Evolutionary conservation across 1,140 invertebrate genomes (phyloP), one percentile per base, ranked within the genome.

Genomic region (Drosophila ironensis): DNA sequence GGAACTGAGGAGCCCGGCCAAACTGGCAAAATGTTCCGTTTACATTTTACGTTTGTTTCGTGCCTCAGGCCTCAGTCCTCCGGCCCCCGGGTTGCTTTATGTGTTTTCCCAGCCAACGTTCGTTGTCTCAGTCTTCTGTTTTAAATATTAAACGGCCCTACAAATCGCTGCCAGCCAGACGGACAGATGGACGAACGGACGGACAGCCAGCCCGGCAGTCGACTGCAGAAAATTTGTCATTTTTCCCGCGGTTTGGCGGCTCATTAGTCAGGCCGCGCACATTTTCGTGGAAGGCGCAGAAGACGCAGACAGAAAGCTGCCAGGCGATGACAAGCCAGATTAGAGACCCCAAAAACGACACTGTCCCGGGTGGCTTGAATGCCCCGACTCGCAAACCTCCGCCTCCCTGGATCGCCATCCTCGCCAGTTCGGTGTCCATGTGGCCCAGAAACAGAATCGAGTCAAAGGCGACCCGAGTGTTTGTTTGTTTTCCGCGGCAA

Each of bases 221-320:
- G 38, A 63, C 56, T 64, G 42, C 60, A 64, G 46, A 86, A 86
- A 84, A 84, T 84, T 84, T 84, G 80, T 84, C 80, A 84, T 84
- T 84, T 84, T 84, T 84, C 78, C 78, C 80, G 78, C 80, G 75
- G 80, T 80, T 86, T 78, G 73, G 69, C 69, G 78, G 80, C 80
- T 84, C 80, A 84, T 84, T 84, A 84, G 80, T 84, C 78, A 82
- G 77, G 57, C 61, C 50, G 75, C 67, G 74, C 80, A 84, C 74
- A 86, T 84, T 84, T 86, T 86, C 78, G 78, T 84, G 78, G 78
- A 86, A 80, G 71, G 44, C 28, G 46, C 44, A 41, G 50, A 45
- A n/a, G 51, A 38, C 67, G 48, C 70, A 76, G 73, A 82, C 78
- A 86, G 78, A 82, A 82, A 86, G 80, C 78, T 86, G 78, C 78